Percentiles rank a stretch among this genome's conserved stretches.
These are phyloP conservation scores for Cavia porcellus DNA, from an alignment of 2,113 vertebrate species.

Conservation along the genomic window DNA sequence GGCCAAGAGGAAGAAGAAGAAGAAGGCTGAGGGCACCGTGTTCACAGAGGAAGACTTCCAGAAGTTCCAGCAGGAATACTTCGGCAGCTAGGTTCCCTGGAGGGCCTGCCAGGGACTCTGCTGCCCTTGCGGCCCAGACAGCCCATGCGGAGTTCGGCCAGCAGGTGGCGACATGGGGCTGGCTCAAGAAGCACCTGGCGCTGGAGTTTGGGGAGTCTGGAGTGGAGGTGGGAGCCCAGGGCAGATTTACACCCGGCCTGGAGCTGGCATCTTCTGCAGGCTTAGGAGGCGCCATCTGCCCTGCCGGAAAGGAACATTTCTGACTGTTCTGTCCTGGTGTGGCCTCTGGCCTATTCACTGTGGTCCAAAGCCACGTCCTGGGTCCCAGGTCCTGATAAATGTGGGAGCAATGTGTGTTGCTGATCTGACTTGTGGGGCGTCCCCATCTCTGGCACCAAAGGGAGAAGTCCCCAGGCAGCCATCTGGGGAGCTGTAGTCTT, in stretches of 20 bases:
- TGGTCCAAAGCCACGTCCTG: not conserved
- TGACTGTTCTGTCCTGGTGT: not conserved
- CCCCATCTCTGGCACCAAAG: not conserved
- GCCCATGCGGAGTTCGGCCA: not conserved
- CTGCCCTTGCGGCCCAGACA: not conserved
- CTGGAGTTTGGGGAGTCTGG: not conserved
- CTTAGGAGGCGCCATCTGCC: not conserved
- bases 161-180: not conserved
- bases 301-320: not conserved
- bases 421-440: not conserved
- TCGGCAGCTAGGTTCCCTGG: slow-evolving; percentile 78
- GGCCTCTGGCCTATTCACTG: not conserved
- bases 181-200: not conserved
- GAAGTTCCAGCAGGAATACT: slow-evolving; percentile 90
- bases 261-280: not conserved
- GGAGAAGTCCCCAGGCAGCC: not conserved
- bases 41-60: slow-evolving; percentile 91
- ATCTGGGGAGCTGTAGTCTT: not conserved
- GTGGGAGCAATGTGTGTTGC: not conserved
- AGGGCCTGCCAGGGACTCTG: not conserved
- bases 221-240: not conserved
- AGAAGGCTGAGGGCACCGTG: slow-evolving; percentile 85
- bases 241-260: not conserved
- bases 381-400: slow-evolving; percentile 62
- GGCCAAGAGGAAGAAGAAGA: slow-evolving; percentile 79